Conservation (phyloP, 92 coral and sea anemone genomes). For the Epizoanthus scotinus region DNA sequence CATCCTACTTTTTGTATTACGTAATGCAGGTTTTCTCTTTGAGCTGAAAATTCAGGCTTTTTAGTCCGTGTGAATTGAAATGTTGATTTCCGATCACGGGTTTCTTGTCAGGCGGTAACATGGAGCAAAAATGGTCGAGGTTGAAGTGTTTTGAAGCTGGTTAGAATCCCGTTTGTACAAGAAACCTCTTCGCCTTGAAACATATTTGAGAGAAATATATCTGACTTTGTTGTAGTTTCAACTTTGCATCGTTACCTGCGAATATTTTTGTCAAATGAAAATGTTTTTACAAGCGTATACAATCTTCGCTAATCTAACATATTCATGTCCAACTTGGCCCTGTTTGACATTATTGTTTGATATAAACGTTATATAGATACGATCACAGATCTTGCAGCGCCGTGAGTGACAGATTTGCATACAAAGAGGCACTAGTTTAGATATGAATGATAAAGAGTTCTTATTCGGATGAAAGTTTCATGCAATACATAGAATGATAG, state of each 20-base stretch:
- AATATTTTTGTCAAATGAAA: background rate
- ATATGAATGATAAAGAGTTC: background rate
- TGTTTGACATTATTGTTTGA: background rate
- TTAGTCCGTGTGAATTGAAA: too few relatives aligned
- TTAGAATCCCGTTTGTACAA: too few relatives aligned
- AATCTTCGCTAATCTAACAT: background rate
- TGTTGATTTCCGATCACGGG: too few relatives aligned
- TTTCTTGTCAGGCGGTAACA: too few relatives aligned
- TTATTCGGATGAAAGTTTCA: background rate
- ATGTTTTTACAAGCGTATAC: background rate
- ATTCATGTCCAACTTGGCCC: background rate
- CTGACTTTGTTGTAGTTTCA: background rate
- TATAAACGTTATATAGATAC: too few relatives aligned
- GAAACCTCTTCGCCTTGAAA: too few relatives aligned
- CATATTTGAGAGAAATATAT: too few relatives aligned
- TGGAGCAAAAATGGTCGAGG: too few relatives aligned
- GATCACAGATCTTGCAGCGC: background rate
- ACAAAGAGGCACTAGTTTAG: background rate
- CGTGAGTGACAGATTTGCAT: background rate
- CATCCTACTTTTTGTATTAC: background rate
- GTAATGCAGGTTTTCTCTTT: background rate
- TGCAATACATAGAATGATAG: too few relatives aligned
- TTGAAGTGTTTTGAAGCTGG: too few relatives aligned
- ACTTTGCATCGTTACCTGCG: too few relatives aligned
- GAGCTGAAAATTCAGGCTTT: background rate